Evolutionary conservation across 2,113 vertebrate genomes (phyloP), one percentile per base, ranked within the genome.

Genomic region (Pongo pygmaeus): DNA sequence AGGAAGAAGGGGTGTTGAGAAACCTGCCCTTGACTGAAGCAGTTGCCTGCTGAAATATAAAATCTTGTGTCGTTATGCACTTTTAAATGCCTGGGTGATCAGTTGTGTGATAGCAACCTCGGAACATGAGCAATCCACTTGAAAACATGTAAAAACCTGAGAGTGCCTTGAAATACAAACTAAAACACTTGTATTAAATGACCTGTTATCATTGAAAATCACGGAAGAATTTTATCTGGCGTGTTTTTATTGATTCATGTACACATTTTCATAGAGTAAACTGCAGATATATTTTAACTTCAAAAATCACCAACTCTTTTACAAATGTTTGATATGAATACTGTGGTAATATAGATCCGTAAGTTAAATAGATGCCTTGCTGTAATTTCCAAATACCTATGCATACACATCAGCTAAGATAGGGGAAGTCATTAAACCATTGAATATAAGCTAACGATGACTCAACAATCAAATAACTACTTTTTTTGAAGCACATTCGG

Each of bases 1-100:
- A 97, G 96, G 97, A 98, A 98, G 96, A 98, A 97, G 97, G 98
- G 97, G 96, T 98, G 96, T 91, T 81, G 97, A 97, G 96, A 97
- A 97, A 98, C 96, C 98, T 97, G 98, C 92, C 97, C 93, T 96
- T 67, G 93, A 86, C 88, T 48, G 55, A 75, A 79, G 93, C 92
- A 72, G 93, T 96, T 89, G 94, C 80, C 93, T 84, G 83, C 91
- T 95, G 97, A 67, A 91, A 97, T 88, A 89, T 14, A 93, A 84
- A 97, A 89, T 92, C 95, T n/a, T 72, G 59, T 90, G 92, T 91
- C 20, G 38, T 78, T 94, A 59, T n/a, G 50, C 35, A 46, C 84
- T 92, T 32, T 92, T 86, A 92, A 94, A 87, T 67, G 95, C 67
- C 95, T 80, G 64, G 64, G 69, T 74, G 95, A 94, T 95, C 90